A percentile compares a stretch with the other conserved stretches of the same genome.
These are phyloP conservation scores for Hoplostethus mediterraneus DNA, from an alignment of 2,797 vertebrate species.

Conservation along the genomic window DNA sequence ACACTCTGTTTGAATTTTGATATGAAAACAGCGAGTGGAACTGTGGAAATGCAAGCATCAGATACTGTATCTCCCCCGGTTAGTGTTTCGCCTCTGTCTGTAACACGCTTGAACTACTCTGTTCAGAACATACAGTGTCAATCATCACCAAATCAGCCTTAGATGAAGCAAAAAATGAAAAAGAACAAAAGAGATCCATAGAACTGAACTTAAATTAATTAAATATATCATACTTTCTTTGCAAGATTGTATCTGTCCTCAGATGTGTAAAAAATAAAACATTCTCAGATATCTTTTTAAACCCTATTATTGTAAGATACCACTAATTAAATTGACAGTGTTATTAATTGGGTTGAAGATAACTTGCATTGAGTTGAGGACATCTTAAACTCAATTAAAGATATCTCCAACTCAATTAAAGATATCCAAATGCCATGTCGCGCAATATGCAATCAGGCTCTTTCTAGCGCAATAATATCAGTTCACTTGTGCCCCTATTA, in stretches of 20 bases:
- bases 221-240: conserved; percentile 81
- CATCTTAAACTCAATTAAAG: conserved; percentile 90
- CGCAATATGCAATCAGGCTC: conserved; percentile 81
- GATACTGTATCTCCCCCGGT: conserved; percentile 76
- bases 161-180: conserved; percentile 75
- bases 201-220: conserved; percentile 84
- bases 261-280: conserved; percentile 87
- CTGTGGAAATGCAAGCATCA: conserved; percentile 76
- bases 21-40: conserved; percentile 75
- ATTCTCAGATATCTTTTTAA: conserved; percentile 83
- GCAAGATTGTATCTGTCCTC: conserved; percentile 84
- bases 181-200: conserved; percentile 66
- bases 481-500: conserved; percentile 74
- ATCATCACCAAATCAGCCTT: conserved; percentile 77
- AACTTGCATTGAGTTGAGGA: conserved; percentile 87
- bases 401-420: conserved; percentile 89
- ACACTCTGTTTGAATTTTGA: conserved; percentile 70
- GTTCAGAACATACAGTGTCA: conserved; percentile 75
- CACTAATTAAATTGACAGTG: conserved; percentile 89
- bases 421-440: conserved; percentile 86
- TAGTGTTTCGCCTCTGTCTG: conserved; percentile 74
- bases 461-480: conserved; percentile 82
- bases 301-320: conserved; percentile 87
- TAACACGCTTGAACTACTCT: conserved; percentile 75
- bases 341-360: conserved; percentile 90